Evolutionary conservation across 1,140 invertebrate genomes (phyloP).

Genomic region (Lerema accius): DNA sequence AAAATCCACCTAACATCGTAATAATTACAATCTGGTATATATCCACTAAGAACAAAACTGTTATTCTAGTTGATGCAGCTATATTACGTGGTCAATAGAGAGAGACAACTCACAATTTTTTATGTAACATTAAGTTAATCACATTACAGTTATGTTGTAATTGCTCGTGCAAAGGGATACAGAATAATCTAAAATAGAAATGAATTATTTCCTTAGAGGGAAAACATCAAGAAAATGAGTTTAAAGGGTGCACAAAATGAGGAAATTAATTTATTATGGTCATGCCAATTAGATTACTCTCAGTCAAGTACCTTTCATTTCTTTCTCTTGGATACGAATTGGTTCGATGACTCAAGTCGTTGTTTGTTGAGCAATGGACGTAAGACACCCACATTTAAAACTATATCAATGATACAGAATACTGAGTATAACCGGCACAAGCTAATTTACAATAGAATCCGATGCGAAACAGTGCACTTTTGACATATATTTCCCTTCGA

Average conservation of each 20-base stretch:
- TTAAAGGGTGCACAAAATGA: conserved; percentile 3
- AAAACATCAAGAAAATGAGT: background rate
- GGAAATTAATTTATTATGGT: conserved; percentile 24
- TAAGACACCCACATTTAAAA: conserved; percentile 28
- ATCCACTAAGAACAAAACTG: too few relatives aligned
- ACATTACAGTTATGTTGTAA: conserved; percentile 12
- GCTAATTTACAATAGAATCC: conserved; percentile 5
- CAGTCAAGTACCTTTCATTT: conserved; percentile 51
- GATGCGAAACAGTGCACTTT: background rate
- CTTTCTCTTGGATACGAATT: conserved; percentile 38
- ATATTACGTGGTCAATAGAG: conserved; percentile 1
- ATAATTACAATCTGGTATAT: too few relatives aligned
- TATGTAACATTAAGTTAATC: conserved; percentile 10
- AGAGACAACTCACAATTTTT: conserved; percentile 7
- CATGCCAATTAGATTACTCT: conserved; percentile 32
- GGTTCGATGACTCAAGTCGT: conserved; percentile 33
- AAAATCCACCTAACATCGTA: too few relatives aligned
- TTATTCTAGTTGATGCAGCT: background rate
- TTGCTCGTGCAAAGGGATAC: conserved; percentile 3
- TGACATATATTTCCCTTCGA: background rate
- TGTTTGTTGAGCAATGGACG: conserved; percentile 36
- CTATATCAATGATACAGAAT: conserved; percentile 2
- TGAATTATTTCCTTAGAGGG: background rate
- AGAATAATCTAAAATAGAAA: conserved; percentile 2
- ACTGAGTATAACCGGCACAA: background rate